Base-by-base conservation (phyloP, 2,113 vertebrate genomes). In the Cranoglanis bouderius region DNA sequence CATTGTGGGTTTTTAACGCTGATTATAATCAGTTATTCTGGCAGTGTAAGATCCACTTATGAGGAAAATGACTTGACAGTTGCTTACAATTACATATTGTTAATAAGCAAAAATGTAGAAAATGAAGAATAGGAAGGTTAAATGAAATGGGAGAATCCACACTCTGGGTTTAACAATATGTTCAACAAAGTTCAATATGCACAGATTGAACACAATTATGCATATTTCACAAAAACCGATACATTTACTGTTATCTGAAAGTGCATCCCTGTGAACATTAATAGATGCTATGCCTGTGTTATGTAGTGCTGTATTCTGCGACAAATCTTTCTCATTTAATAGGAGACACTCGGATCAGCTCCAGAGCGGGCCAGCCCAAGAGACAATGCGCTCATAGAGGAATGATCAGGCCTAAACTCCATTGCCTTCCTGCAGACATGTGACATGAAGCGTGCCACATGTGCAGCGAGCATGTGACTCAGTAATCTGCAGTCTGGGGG, bases 391-490 rank as follows among this genome's bases (percentile, higher is more conserved):
- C 35, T 29, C 4, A 12, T 43, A 55, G 63, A 49, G 40, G 55
- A 88, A 84, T 10, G n/a, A 77, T 88, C 55, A 85, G 57, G 72
- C 26, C 12, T 59, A 63, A 84, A 88, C 82, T 84, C 18, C 14
- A 21, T 65, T 26, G 26, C 85, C 65, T 82, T 63, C 35, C 82
- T 70, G 80, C 67, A 93, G 55, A 83, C 95, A 94, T 94, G 93
- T 95, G 94, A 95, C 85, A 43, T 9, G 26, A 0, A 87, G 84
- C 3, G 55, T 88, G 43, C 88, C 19, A 81, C 85, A 85, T 86
- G 81, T 83, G 91, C 70, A 14, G 70, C 0, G 40, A 92, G 90
- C 93, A 94, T 94, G 95, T 95, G 94, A 96, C 91, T 75, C 83
- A 83, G 84, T 94, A 92, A 94, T 93, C 93, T 91, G 86, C 72